Percentiles rank a stretch among this genome's conserved stretches.
Conservation (phyloP, 2,797 vertebrate genomes). For the Bradypodion pumilum region DNA sequence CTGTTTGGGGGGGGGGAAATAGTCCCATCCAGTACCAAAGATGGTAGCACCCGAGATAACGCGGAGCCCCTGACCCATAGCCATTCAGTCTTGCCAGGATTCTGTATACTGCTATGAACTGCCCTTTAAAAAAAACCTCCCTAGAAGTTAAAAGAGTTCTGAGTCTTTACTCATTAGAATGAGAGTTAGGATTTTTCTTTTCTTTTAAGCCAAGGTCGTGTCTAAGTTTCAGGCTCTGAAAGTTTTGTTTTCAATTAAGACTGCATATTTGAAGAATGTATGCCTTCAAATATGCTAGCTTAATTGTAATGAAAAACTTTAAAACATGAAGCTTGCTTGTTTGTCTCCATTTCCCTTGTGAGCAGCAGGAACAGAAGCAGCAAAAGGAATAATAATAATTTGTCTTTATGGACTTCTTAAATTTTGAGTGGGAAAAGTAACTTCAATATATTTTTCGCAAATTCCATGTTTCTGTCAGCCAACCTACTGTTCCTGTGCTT, state of each 20-base stretch:
- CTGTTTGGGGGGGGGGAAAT: too few relatives aligned
- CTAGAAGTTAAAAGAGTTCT: background rate
- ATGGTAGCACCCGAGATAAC: too few relatives aligned
- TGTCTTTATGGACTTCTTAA: background rate
- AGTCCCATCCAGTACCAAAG: too few relatives aligned
- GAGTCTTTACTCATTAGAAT: slow-evolving; percentile 11
- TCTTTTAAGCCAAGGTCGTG: slow-evolving; percentile 10
- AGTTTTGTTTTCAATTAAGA: slow-evolving; percentile 45
- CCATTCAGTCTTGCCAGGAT: too few relatives aligned
- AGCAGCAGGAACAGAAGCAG: background rate
- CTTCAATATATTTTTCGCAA: too few relatives aligned
- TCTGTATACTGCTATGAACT: background rate
- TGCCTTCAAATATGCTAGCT: slow-evolving; percentile 45
- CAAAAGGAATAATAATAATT: background rate
- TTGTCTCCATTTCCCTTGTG: slow-evolving; percentile 34
- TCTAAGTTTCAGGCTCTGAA: slow-evolving; percentile 54
- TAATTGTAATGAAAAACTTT: slow-evolving; percentile 41
- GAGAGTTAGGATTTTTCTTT: background rate
- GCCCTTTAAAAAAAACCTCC: slow-evolving; percentile 25
- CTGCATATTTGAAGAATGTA: slow-evolving; percentile 44
- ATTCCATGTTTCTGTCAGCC: background rate
- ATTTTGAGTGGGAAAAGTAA: too few relatives aligned
- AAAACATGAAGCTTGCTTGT: slow-evolving; percentile 33
- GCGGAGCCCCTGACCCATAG: too few relatives aligned
- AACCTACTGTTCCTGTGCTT: background rate